Conservation (phyloP, 2,888 invertebrate genomes). For the Leptura quadrifasciata region DNA sequence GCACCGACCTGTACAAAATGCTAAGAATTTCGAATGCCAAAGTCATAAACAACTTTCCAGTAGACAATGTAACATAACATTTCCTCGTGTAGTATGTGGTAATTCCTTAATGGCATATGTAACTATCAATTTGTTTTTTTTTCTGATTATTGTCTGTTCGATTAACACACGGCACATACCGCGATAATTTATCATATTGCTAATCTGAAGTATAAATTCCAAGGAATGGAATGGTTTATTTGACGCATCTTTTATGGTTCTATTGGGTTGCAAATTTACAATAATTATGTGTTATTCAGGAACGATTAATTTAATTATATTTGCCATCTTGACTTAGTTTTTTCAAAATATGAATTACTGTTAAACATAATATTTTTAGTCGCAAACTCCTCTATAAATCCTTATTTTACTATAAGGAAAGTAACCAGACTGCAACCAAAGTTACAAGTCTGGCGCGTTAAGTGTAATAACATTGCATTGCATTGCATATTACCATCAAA, state of each 20-base stretch:
- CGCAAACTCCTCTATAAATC: too few relatives aligned
- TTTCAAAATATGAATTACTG: too few relatives aligned
- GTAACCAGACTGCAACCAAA: too few relatives aligned
- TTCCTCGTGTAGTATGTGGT: not conserved
- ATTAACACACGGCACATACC: not conserved
- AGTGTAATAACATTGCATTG: too few relatives aligned
- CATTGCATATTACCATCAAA: too few relatives aligned
- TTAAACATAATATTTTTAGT: too few relatives aligned
- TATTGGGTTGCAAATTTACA: not conserved
- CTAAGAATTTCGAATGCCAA: not conserved
- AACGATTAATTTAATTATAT: too few relatives aligned
- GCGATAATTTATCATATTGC: not conserved
- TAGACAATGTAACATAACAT: not conserved
- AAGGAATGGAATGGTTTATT: not conserved
- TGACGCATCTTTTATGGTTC: not conserved
- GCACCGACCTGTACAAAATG: constrained; percentile 1
- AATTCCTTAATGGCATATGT: not conserved
- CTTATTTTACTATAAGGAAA: too few relatives aligned
- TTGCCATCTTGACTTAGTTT: too few relatives aligned
- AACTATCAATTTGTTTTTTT: not conserved
- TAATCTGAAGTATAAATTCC: not conserved
- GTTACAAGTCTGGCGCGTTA: too few relatives aligned
- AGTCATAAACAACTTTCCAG: not conserved
- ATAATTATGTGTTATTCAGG: too few relatives aligned
- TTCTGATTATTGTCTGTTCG: not conserved